These are phyloP conservation scores for Haliaeetus leucogaster DNA, from an alignment of 2,113 vertebrate genomes.

Conservation along the genomic window DNA sequence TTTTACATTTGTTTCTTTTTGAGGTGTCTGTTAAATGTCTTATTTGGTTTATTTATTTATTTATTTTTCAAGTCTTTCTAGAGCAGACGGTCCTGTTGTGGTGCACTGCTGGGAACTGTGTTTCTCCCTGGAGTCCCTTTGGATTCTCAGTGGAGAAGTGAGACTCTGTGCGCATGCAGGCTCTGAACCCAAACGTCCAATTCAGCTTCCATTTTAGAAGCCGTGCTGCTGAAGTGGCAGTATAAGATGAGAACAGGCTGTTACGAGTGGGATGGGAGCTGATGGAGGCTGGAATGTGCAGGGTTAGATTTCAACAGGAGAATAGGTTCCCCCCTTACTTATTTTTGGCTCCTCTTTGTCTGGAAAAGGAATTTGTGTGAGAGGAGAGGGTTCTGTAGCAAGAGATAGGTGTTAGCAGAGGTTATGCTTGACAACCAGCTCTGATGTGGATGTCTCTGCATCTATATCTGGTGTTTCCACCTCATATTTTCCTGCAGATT, in stretches of 20 bases:
- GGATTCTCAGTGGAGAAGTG: background rate
- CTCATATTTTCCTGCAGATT: background rate
- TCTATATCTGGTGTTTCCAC: background rate
- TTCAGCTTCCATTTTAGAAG: background rate
- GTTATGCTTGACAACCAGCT: background rate
- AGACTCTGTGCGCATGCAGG: too few species aligned
- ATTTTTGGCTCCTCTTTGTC: background rate
- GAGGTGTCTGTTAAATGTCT: background rate
- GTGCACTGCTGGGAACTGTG: background rate
- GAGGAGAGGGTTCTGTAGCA: background rate
- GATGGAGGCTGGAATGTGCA: background rate
- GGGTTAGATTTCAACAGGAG: background rate
- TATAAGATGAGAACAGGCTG: background rate
- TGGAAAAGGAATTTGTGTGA: background rate
- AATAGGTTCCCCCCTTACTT: background rate
- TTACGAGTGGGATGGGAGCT: background rate
- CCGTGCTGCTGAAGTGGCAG: background rate
- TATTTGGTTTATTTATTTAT: background rate
- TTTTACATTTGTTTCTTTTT: background rate
- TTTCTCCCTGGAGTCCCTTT: background rate
- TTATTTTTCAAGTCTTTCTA: background rate
- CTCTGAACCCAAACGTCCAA: background rate
- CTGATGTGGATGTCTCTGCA: background rate
- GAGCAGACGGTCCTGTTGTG: background rate
- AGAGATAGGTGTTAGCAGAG: background rate